Conservation (phyloP, 37 sponge, comb jelly and placozoan genomes). For the Trichoplax adhaerens region DNA sequence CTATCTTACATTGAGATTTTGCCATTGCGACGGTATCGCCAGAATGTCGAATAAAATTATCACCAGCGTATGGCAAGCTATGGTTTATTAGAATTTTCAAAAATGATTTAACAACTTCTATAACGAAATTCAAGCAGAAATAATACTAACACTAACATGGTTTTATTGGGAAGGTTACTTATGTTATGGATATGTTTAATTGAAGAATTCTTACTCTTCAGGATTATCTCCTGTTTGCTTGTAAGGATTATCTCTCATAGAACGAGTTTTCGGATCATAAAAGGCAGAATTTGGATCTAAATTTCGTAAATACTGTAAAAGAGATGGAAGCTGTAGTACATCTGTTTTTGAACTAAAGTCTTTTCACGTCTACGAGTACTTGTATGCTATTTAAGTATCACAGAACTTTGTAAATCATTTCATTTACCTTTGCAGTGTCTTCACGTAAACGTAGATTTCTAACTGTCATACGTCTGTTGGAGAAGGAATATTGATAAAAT, state of each 20-base stretch:
- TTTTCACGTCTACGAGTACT: background rate
- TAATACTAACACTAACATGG: no score
- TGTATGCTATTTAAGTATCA: background rate
- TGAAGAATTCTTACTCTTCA: slow-evolving; percentile 27
- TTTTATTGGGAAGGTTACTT: no score
- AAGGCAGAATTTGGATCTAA: slow-evolving; percentile 74
- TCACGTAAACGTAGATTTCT: slow-evolving; percentile 89
- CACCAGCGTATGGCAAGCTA: slow-evolving; percentile 73
- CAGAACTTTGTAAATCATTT: background rate
- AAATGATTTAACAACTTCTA: no score
- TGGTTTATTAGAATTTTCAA: no score
- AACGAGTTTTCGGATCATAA: slow-evolving; percentile 94
- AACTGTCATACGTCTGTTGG: slow-evolving; percentile 60
- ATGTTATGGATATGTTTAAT: no score
- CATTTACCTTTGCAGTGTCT: slow-evolving; percentile 73
- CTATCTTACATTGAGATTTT: slow-evolving; percentile 48
- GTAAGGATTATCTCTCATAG: slow-evolving; percentile 94
- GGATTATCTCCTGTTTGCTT: slow-evolving; percentile 42
- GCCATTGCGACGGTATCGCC: slow-evolving; percentile 77
- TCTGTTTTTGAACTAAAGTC: no score
- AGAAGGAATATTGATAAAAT: no score
- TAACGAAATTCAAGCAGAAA: no score
- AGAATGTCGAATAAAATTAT: slow-evolving; percentile 72
- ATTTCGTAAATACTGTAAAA: slow-evolving; percentile 55
- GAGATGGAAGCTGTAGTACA: no score